These are phyloP conservation scores for Litocranius walleri DNA, from an alignment of 2,113 vertebrate genomes.

Conservation along the genomic window DNA sequence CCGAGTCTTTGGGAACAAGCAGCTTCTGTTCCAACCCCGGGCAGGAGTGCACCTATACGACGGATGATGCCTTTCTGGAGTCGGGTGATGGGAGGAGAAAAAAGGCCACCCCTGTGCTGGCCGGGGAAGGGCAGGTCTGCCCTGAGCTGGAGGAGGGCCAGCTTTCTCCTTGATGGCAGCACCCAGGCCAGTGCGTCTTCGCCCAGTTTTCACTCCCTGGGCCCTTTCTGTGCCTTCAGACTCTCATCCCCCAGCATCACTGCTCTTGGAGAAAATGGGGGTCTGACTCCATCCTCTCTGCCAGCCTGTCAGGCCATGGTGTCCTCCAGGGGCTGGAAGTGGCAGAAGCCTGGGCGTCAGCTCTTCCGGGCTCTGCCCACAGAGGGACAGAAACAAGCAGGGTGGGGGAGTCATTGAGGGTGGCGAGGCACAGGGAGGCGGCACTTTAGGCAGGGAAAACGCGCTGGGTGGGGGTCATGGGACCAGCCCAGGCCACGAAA, in stretches of 20 bases:
- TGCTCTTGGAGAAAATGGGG: neutral
- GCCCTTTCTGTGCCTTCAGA: too few relatives aligned
- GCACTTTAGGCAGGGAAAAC: neutral
- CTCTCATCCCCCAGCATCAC: neutral
- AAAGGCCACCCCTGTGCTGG: too few relatives aligned
- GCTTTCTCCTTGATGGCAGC: fast-evolving
- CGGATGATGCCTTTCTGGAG: fast-evolving
- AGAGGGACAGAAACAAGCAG: neutral
- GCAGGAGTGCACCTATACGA: neutral
- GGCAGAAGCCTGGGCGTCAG: neutral
- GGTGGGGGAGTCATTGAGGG: neutral
- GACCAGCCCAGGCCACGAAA: neutral
- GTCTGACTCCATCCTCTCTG: too few relatives aligned
- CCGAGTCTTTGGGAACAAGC: neutral
- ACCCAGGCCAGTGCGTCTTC: fast-evolving
- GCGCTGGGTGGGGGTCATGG: fast-evolving
- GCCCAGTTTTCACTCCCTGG: neutral
- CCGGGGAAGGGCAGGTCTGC: neutral
- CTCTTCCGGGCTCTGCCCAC: neutral
- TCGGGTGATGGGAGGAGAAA: neutral
- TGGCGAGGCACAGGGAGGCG: fast-evolving
- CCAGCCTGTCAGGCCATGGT: fast-evolving
- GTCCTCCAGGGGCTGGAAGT: neutral
- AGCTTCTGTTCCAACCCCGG: neutral
- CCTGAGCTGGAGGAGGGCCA: neutral